These are phyloP conservation scores for Helicoverpa armigera DNA, from an alignment of 1,140 invertebrate genomes.

Conservation along the genomic window DNA sequence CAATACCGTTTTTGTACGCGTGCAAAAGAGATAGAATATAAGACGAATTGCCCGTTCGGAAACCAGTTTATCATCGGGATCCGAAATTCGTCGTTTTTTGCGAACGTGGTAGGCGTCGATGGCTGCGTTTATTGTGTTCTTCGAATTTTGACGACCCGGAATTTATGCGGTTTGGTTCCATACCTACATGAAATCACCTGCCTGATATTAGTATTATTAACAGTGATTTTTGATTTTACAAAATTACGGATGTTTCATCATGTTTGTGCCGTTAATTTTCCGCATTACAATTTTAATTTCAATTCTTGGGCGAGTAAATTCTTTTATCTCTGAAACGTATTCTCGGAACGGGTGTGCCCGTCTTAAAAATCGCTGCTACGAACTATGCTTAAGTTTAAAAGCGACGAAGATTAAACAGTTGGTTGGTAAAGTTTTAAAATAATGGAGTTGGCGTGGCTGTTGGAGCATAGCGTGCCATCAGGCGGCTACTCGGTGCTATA, in stretches of 20 bases:
- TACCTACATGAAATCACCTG: conserved; percentile 37
- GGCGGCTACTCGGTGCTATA: conserved; percentile 63
- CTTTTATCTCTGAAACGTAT: conserved; percentile 3
- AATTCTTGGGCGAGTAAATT: neutral
- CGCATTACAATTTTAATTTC: neutral
- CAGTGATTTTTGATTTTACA: neutral
- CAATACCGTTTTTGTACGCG: neutral
- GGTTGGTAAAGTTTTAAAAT: conserved; percentile 65
- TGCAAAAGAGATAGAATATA: conserved; percentile 55
- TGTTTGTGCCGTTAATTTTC: neutral
- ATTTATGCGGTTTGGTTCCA: conserved; percentile 48
- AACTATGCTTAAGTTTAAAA: conserved; percentile 35
- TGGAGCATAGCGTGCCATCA: conserved; percentile 53
- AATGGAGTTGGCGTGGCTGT: conserved; percentile 67
- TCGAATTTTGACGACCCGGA: conserved; percentile 59
- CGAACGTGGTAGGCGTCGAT: conserved; percentile 70
- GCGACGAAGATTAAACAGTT: conserved; percentile 41
- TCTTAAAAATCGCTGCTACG: conserved; percentile 6
- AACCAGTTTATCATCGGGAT: conserved; percentile 78
- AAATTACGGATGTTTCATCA: neutral
- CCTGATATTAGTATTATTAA: conserved; percentile 34
- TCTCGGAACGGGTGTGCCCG: neutral
- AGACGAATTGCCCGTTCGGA: conserved; percentile 64
- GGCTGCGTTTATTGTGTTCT: conserved; percentile 65
- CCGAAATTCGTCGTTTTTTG: conserved; percentile 66